phyloP scores from a whole-genome alignment of 2,113 vertebrate genomes.

The Gorsachius goisagi region DNA sequence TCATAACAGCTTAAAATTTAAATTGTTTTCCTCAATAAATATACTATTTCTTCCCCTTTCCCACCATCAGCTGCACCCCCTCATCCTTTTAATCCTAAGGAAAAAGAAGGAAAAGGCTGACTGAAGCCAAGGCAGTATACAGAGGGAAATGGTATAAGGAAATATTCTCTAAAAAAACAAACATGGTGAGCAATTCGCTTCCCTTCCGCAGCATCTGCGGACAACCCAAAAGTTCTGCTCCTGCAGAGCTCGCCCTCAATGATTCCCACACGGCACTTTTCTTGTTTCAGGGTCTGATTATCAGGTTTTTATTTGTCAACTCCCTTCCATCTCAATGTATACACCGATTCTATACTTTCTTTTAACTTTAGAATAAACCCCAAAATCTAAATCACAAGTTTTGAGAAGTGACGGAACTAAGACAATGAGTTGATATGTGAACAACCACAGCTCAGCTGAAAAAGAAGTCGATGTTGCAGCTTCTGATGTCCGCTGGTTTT shows the following conservation, averaged over 20 bases:
- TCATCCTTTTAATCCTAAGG: neutral
- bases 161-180: neutral
- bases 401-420: neutral
- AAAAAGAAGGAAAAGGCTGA: neutral
- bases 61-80: neutral
- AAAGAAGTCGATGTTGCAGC: neutral
- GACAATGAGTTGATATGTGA: neutral
- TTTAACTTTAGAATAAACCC: neutral
- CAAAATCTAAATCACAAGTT: neutral
- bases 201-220: neutral
- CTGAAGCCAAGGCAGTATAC: neutral
- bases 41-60: neutral
- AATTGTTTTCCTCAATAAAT: neutral
- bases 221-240: neutral
- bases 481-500: neutral
- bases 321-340: neutral
- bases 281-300: neutral
- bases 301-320: neutral
- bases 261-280: neutral
- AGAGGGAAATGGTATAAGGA: neutral
- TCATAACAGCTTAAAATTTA: neutral
- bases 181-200: neutral
- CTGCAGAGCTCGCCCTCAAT: neutral
- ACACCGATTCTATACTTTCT: neutral
- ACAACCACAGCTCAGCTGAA: neutral